Conservation (phyloP, 1,140 invertebrate species). For the Eurosta solidaginis region DNA sequence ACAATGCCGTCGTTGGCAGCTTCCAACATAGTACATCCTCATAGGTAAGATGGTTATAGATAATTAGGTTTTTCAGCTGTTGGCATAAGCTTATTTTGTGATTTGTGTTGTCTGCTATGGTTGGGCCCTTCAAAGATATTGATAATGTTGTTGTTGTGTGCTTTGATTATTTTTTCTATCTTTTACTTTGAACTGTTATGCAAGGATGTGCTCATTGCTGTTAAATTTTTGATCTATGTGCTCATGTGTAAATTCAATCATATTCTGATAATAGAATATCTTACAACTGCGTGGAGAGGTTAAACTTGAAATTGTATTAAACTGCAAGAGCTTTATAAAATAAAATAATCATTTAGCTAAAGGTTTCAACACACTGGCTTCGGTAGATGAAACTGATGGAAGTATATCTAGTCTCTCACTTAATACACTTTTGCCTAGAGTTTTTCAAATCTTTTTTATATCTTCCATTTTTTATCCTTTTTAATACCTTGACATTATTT, state of each 20-base stretch:
- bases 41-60: not conserved
- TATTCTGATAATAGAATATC: not conserved
- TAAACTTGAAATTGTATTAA: not conserved
- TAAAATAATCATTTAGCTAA: too few species aligned
- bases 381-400: too few species aligned
- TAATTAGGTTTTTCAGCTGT: slow-evolving; percentile 9
- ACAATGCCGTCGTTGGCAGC: not conserved
- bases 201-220: not conserved
- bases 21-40: not conserved
- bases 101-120: not conserved
- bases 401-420: too few species aligned
- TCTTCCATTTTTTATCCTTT: too few species aligned
- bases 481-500: too few species aligned
- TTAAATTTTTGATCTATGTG: not conserved
- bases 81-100: slow-evolving; percentile 4
- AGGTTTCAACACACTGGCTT: too few species aligned
- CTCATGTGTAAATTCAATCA: slow-evolving; percentile 8
- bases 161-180: not conserved
- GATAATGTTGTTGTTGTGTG: not conserved
- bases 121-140: not conserved
- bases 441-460: too few species aligned
- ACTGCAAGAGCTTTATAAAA: too few species aligned
- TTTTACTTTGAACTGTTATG: not conserved
- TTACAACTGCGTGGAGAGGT: not conserved
- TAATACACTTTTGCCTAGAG: too few species aligned